Base-by-base conservation (phyloP, 2,113 vertebrate genomes). In the Dendrocopos noguchii region DNA sequence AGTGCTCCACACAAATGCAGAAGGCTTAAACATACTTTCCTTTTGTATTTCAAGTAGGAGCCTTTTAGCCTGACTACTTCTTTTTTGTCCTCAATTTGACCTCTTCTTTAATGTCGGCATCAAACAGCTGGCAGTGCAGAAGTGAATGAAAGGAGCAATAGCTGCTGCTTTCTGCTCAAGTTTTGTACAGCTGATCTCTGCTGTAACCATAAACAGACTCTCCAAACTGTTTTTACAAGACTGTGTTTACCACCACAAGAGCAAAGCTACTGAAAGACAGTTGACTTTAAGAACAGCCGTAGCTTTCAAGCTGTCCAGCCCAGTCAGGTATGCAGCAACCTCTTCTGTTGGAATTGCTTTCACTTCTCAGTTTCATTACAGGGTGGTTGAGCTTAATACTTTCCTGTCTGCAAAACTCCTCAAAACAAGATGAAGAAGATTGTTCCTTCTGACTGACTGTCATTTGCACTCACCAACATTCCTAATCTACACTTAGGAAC, bases 121-220 rank as follows among this genome's bases (percentile, higher is more conserved):
- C 44, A 88, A 90, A 85, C 1, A 46, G 5, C 6, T 57, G 31
- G 25, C 22, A 53, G 21, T 52, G 13, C 1, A 2, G 24, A 55
- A 57, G 20, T 7, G 25, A 57, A 72, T 22, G 8, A 47, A 61
- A 47, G 19, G 0, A 0, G 7, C 3, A 63, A 16, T 4, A 72
- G 27, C 19, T 61, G 6, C 18, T 71, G 57, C 29, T 77, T 88
- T 71, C 60, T 87, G 28, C 44, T 73, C 4, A 1, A 9, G 5
- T 61, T 81, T 50, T 66, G 56, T 44, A 42, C 8, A 59, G 28
- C 28, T 71, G 12, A 36, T 22, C 66, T 66, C 25, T 56, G 10
- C 34, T 75, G 12, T 67, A 36, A 13, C 24, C 4, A 4, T 70
- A 55, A 75, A 64, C 22, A 21, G 9, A 8, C 15, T 1, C 0